These are phyloP conservation scores for Eretmocerus hayati DNA, from an alignment of 2,888 invertebrate species.

Conservation along the genomic window DNA sequence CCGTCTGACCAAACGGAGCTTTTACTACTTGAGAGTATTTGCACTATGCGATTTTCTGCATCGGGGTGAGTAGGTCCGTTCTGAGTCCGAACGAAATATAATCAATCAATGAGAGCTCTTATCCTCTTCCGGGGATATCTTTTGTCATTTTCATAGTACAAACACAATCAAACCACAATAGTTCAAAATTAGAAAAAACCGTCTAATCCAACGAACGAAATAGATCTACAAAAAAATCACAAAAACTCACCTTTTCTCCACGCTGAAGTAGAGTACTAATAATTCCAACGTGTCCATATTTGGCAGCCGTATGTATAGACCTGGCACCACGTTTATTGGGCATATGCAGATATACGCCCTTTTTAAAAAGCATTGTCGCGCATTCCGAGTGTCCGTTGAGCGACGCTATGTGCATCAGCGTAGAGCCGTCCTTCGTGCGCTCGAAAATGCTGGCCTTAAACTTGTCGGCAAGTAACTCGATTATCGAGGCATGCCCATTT, in stretches of 20 bases:
- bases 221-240: neutral
- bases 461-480: constrained; percentile 93
- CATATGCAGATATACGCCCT: constrained; percentile 98
- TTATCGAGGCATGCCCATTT: constrained; percentile 90
- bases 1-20: too few species aligned
- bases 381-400: constrained; percentile 96
- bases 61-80: too few species aligned
- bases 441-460: constrained; percentile 96
- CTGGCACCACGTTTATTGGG: constrained; percentile 97
- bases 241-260: constrained; percentile 82
- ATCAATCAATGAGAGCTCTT: too few species aligned
- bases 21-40: too few species aligned
- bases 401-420: constrained; percentile 97
- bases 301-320: constrained; percentile 95
- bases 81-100: too few species aligned
- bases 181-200: too few species aligned
- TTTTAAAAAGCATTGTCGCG: constrained; percentile 95
- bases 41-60: too few species aligned
- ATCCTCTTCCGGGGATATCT: too few species aligned
- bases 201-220: too few species aligned
- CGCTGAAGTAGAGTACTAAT: constrained; percentile 92
- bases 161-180: too few species aligned
- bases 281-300: constrained; percentile 94
- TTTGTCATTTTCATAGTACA: too few species aligned
- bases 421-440: constrained; percentile 95